phyloP scores from a whole-genome alignment of 2,888 invertebrate genomes.

The Hipparchia sbordonii region DNA sequence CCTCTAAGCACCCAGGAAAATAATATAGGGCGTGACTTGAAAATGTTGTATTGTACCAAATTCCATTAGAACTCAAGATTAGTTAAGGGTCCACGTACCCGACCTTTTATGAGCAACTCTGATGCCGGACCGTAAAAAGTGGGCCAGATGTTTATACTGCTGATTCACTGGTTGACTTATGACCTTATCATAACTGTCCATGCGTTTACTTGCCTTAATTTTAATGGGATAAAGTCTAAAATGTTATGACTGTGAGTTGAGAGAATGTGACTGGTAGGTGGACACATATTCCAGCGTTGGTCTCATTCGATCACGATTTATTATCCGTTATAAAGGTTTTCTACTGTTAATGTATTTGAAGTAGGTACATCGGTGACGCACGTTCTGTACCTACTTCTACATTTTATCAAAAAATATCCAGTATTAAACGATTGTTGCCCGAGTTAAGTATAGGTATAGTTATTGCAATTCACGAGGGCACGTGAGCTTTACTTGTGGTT shows the following conservation, averaged over 20 bases:
- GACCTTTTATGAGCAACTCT: slow-evolving; percentile 42
- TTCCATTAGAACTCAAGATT: slow-evolving; percentile 41
- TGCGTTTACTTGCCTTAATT: slow-evolving; percentile 16
- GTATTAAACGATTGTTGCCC: no score
- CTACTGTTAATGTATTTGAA: slow-evolving; percentile 13
- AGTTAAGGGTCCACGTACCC: slow-evolving; percentile 40
- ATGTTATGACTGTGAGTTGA: neutral
- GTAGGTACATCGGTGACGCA: neutral
- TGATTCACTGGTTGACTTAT: slow-evolving; percentile 58
- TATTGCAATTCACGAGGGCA: no score
- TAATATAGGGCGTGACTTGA: slow-evolving; percentile 22
- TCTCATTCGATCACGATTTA: slow-evolving; percentile 32
- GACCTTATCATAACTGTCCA: slow-evolving; percentile 33
- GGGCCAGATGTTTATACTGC: slow-evolving; percentile 66
- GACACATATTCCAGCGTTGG: slow-evolving; percentile 20
- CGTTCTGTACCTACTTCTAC: neutral
- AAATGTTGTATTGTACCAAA: slow-evolving; percentile 31
- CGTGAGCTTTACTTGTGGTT: no score
- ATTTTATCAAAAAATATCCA: neutral
- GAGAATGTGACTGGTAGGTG: slow-evolving; percentile 20
- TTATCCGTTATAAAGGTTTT: slow-evolving; percentile 26
- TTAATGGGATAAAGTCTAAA: slow-evolving; percentile 20
- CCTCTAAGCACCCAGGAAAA: neutral
- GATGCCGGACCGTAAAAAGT: slow-evolving; percentile 50
- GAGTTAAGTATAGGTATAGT: no score